These are phyloP conservation scores for Lithobates pipiens DNA, from an alignment of 2,797 vertebrate species.

Conservation along the genomic window DNA sequence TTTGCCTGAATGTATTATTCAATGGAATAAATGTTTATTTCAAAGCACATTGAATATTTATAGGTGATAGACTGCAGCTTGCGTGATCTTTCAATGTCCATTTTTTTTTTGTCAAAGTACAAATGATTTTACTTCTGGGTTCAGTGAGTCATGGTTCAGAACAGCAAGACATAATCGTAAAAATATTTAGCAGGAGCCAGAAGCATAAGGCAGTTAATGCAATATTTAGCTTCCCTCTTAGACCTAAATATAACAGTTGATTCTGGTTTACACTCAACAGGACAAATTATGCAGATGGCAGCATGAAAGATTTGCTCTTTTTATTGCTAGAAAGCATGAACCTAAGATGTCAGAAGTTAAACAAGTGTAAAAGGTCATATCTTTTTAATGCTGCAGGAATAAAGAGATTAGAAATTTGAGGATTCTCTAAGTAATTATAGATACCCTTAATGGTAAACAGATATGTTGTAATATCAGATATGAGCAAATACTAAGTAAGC, in stretches of 20 bases:
- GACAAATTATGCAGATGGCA: slow-evolving; percentile 12
- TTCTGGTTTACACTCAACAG: slow-evolving; percentile 27
- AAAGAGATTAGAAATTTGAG: not conserved
- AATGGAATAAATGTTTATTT: slow-evolving; percentile 47
- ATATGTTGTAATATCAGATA: not conserved
- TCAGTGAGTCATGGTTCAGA: slow-evolving; percentile 20
- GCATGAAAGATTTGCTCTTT: slow-evolving; percentile 14
- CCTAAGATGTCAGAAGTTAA: not conserved
- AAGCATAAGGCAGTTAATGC: slow-evolving; percentile 41
- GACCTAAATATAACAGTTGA: slow-evolving; percentile 38
- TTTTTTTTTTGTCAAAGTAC: slow-evolving; percentile 3
- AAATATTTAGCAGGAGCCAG: slow-evolving; percentile 47
- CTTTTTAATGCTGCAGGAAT: not conserved
- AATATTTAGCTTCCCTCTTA: slow-evolving; percentile 28
- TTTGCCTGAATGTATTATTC: slow-evolving; percentile 51
- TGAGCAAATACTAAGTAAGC: not conserved
- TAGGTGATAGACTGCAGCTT: slow-evolving; percentile 32
- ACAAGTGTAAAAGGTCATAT: not conserved
- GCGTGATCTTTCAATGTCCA: slow-evolving; percentile 9
- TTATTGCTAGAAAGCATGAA: not conserved
- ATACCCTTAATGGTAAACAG: not conserved
- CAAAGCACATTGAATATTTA: slow-evolving; percentile 49
- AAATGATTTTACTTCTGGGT: slow-evolving; percentile 15
- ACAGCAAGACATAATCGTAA: slow-evolving; percentile 39
- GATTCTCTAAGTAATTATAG: not conserved